A percentile compares a stretch with the other conserved stretches of the same genome.
Evolutionary conservation across 2,113 vertebrate species (phyloP).

Genomic region (Garra rufa): DNA sequence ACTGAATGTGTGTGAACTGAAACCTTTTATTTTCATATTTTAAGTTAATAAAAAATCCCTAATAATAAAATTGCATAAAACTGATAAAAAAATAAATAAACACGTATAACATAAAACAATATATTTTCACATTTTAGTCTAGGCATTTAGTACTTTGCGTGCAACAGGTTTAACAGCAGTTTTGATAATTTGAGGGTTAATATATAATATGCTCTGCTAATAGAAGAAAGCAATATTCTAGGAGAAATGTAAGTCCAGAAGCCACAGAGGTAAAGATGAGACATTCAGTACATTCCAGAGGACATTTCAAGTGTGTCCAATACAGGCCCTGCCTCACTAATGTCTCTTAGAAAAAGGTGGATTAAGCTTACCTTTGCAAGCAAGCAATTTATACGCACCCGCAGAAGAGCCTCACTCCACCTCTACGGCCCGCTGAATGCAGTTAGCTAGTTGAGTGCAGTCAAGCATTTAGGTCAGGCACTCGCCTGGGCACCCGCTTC

Average conservation of each 20-base stretch:
- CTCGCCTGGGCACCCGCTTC: constrained; percentile 34
- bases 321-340: constrained; percentile 7
- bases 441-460: constrained; percentile 9
- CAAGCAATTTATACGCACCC: constrained; percentile 25
- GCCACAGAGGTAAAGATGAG: neutral
- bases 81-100: too few species aligned
- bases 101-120: too few species aligned
- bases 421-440: neutral
- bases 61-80: too few species aligned
- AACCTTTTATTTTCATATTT: too few species aligned
- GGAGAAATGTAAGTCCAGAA: neutral
- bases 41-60: too few species aligned
- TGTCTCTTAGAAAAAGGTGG: neutral
- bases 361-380: constrained; percentile 25
- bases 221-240: neutral
- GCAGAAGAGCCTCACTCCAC: neutral
- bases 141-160: neutral
- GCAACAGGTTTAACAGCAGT: neutral
- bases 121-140: too few species aligned
- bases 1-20: too few species aligned
- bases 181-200: neutral
- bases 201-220: neutral
- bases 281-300: neutral
- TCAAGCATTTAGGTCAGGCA: constrained; percentile 44
- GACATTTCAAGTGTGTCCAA: constrained; percentile 10